Evolutionary conservation across 2,888 invertebrate species (phyloP).

Genomic region (Phanerotoma sp.): DNA sequence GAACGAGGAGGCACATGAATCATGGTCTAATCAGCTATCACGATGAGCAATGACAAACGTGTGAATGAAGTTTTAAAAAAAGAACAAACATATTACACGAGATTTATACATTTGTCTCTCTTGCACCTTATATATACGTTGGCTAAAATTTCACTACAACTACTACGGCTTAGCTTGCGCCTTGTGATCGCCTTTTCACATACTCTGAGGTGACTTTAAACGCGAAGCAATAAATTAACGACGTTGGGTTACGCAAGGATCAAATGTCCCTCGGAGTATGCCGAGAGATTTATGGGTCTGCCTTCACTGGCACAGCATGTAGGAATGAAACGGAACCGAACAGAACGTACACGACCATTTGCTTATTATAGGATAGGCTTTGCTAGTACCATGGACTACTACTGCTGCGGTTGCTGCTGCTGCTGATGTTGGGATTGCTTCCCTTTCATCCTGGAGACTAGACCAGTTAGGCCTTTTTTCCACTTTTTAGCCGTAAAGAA

Average conservation of each 20-base stretch:
- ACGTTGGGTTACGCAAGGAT: conserved; percentile 59
- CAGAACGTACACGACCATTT: conserved; percentile 49
- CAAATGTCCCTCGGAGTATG: conserved; percentile 58
- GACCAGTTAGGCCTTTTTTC: conserved; percentile 1
- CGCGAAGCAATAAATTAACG: conserved; percentile 58
- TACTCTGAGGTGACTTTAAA: conserved; percentile 56
- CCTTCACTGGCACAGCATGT: conserved; percentile 53
- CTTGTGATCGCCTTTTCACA: conserved; percentile 41
- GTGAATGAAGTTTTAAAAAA: neutral
- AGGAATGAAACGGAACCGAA: conserved; percentile 51
- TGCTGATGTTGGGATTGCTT: conserved; percentile 8
- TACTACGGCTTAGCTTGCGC: conserved; percentile 30
- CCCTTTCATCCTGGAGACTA: conserved; percentile 9
- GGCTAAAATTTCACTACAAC: conserved; percentile 1
- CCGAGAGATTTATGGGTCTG: conserved; percentile 56
- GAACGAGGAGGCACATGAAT: too few species aligned
- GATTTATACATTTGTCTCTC: conserved; percentile 20
- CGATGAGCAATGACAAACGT: neutral
- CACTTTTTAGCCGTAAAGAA: conserved; percentile 48
- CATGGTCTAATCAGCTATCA: neutral
- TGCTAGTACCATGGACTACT: conserved; percentile 42
- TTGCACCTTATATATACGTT: conserved; percentile 5
- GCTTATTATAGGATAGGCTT: conserved; percentile 55
- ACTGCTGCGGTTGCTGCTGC: conserved; percentile 22
- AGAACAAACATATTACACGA: neutral